Base-by-base conservation (phyloP, 64 coral and sea anemone species). In the Cladopsammia gracilis region DNA sequence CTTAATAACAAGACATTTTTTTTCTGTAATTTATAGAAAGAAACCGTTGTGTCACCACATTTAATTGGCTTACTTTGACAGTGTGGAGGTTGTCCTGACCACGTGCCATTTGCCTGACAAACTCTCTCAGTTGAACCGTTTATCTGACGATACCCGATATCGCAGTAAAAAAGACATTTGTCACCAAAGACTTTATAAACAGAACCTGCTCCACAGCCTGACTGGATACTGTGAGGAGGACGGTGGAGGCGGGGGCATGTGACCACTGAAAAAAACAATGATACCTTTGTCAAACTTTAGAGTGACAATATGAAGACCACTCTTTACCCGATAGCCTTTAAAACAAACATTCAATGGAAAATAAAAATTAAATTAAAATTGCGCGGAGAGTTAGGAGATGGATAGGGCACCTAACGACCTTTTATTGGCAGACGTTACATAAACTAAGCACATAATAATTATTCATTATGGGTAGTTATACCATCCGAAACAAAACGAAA, bases 131-230 rank as follows among this genome's bases (percentile, higher is more conserved):
- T 91, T 4, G 89, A 91, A 10, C 89, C 89, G 58, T 61, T 83
- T 48, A 91, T n/a, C 6, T 44, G 48, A 12, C 45, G 68, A 26
- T 82, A 91, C 1, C 89, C 89, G 43, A 52, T 58, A 44, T 74
- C 59, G 20, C 89, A 91, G 69, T 91, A 91, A 3, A 74, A 83
- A 46, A 83, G 78, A 64, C 89, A 91, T 49, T 74, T 91, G 43
- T 83, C 89, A 72, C 89, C 89, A 75, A 83, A 91, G 16, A 71
- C 47, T 56, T 91, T 79, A 16, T 60, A 50, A 53, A 74, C 20
- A 7, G 60, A 84, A 25, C 62, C 80, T 11, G 7, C 42, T 48
- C 44, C 60, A 72, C 89, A 91, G 22, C 89, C 78, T 43, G 78
- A 82, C 44, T 91, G 78, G 19, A 73, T 61, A 26, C 78, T 82